Percentiles rank a stretch among this genome's conserved stretches.
These are phyloP conservation scores for Dermochelys coriacea DNA, from an alignment of 2,797 vertebrate genomes.

Conservation along the genomic window DNA sequence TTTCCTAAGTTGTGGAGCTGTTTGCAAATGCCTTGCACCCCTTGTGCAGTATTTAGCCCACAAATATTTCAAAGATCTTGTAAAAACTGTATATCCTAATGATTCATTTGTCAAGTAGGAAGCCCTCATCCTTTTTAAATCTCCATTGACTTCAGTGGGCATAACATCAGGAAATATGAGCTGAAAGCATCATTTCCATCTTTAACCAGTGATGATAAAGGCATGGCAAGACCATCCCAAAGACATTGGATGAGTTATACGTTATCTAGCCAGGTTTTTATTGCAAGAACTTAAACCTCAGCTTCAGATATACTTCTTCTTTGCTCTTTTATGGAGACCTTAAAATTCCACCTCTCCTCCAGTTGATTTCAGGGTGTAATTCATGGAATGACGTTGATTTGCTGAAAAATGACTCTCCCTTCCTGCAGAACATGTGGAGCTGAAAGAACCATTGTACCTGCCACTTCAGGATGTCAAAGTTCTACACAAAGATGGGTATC, in stretches of 20 bases:
- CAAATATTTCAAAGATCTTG: neutral
- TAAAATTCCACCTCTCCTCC: neutral
- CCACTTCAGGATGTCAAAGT: neutral
- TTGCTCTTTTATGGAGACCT: neutral
- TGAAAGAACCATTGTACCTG: neutral
- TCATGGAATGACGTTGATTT: neutral
- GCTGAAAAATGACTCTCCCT: neutral
- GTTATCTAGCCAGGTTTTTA: neutral
- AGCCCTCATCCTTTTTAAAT: neutral
- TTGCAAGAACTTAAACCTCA: neutral
- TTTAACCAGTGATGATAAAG: neutral
- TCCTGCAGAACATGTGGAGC: neutral
- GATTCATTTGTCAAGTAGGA: neutral
- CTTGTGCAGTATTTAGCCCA: neutral
- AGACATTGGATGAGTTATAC: neutral
- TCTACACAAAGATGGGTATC: neutral
- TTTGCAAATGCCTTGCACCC: neutral
- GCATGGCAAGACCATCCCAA: neutral
- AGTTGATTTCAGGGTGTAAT: neutral
- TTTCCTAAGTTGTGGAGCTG: neutral
- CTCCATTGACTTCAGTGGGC: neutral
- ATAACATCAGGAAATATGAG: neutral
- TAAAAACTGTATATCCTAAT: neutral
- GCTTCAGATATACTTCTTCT: neutral
- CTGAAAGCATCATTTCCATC: neutral